These are phyloP conservation scores for Dendrocopos noguchii DNA, from an alignment of 2,113 vertebrate species.

Conservation along the genomic window DNA sequence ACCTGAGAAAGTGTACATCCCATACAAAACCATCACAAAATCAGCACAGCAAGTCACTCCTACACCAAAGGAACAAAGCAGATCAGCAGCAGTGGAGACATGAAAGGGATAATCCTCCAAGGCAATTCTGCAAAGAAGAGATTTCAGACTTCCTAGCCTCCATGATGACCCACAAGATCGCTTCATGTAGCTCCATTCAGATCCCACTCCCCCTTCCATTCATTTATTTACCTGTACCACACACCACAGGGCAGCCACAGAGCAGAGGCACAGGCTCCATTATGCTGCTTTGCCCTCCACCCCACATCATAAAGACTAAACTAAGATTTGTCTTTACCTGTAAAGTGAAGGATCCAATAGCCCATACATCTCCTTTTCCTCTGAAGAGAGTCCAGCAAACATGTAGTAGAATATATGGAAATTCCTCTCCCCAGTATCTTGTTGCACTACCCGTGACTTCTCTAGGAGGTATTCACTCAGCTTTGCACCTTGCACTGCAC, in stretches of 20 bases:
- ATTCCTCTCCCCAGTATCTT: constrained; percentile 79
- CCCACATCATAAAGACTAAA: background rate
- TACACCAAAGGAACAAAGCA: background rate
- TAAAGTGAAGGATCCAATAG: constrained; percentile 77
- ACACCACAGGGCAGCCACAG: background rate
- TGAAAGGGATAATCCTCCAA: background rate
- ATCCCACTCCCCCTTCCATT: background rate
- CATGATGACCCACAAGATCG: background rate
- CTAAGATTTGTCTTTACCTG: constrained; percentile 62
- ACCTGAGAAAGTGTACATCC: constrained; percentile 66
- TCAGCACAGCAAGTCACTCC: background rate
- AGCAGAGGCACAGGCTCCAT: background rate
- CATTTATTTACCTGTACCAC: background rate
- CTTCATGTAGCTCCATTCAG: background rate
- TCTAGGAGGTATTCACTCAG: constrained; percentile 82
- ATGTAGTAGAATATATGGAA: constrained; percentile 86
- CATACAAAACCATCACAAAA: background rate
- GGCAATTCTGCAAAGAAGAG: background rate
- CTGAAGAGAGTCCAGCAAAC: constrained; percentile 75
- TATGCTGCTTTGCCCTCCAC: background rate
- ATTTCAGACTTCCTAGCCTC: background rate
- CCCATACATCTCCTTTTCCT: constrained; percentile 78
- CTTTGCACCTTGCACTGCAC: constrained; percentile 79
- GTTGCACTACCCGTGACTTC: constrained; percentile 81
- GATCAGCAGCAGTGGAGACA: background rate